These are phyloP conservation scores for Drosophila mimica DNA, from an alignment of 2,888 invertebrate species.

Conservation along the genomic window DNA sequence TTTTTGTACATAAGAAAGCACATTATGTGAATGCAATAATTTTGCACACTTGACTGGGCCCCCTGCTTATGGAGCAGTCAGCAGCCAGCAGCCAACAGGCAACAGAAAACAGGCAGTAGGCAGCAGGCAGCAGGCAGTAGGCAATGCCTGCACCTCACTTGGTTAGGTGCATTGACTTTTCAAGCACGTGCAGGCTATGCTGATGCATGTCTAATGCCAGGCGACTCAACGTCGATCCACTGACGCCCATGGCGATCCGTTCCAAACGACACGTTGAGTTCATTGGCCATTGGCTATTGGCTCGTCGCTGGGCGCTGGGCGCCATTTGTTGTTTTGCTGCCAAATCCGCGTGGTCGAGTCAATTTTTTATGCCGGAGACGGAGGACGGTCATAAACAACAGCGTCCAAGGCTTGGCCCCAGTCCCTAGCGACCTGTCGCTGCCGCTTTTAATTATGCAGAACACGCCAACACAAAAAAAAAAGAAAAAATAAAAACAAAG, in stretches of 20 bases:
- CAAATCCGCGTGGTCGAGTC: constrained; percentile 43
- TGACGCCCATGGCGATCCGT: constrained; percentile 31
- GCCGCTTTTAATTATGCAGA: constrained; percentile 63
- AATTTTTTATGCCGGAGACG: constrained; percentile 25
- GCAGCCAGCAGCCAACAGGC: neutral
- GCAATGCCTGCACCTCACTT: constrained; percentile 8
- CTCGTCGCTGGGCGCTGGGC: constrained; percentile 31
- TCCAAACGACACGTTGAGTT: constrained; percentile 43
- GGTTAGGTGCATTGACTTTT: constrained; percentile 56
- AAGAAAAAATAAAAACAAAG: constrained; percentile 4
- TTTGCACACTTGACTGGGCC: constrained; percentile 53
- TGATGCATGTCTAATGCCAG: constrained; percentile 58
- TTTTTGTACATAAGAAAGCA: constrained; percentile 7
- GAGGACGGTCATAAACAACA: constrained; percentile 40
- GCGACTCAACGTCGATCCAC: constrained; percentile 30
- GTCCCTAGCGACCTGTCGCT: constrained; percentile 19
- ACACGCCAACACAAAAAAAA: constrained; percentile 46
- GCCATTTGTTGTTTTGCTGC: constrained; percentile 42
- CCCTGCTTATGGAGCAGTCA: neutral
- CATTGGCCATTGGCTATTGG: constrained; percentile 35
- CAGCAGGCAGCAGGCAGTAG: neutral
- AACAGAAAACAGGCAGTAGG: neutral
- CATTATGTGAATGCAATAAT: constrained; percentile 42
- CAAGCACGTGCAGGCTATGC: constrained; percentile 58
- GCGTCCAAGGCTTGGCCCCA: constrained; percentile 27